These are phyloP conservation scores for Eilema caniola DNA, from an alignment of 2,888 invertebrate species.

Conservation along the genomic window DNA sequence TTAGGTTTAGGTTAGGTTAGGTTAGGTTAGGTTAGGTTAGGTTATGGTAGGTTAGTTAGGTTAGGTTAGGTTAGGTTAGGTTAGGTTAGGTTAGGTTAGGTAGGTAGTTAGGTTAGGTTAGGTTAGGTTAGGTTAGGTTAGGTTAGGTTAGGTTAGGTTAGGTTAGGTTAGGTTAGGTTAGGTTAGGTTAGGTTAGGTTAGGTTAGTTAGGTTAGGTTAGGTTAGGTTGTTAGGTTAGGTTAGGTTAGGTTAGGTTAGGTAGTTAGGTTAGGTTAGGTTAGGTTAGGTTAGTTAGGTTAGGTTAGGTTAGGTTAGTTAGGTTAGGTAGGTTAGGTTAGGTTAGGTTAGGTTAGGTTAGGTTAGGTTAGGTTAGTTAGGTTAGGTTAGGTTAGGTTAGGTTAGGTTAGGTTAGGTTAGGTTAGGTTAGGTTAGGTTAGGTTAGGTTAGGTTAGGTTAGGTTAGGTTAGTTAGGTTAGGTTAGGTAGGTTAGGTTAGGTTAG, in stretches of 20 bases:
- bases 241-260: constrained; percentile 31
- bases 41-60: constrained; percentile 34
- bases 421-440: constrained; percentile 29
- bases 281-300: constrained; percentile 17
- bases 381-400: constrained; percentile 25
- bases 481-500: constrained; percentile 30
- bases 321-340: constrained; percentile 18
- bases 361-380: constrained; percentile 19
- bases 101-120: constrained; percentile 17
- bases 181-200: constrained; percentile 11
- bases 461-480: constrained; percentile 28
- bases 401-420: constrained; percentile 29
- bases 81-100: constrained; percentile 34
- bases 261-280: constrained; percentile 17
- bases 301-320: constrained; percentile 18
- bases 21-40: constrained; percentile 38
- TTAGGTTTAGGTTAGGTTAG: constrained; percentile 41
- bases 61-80: constrained; percentile 35
- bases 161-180: constrained; percentile 7
- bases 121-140: constrained; percentile 1
- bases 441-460: constrained; percentile 29
- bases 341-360: constrained; percentile 19
- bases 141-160: constrained; percentile 6
- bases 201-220: constrained; percentile 11
- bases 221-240: too few species aligned